phyloP scores from a whole-genome alignment of 2,888 invertebrate species.

The Idaea biselata region DNA sequence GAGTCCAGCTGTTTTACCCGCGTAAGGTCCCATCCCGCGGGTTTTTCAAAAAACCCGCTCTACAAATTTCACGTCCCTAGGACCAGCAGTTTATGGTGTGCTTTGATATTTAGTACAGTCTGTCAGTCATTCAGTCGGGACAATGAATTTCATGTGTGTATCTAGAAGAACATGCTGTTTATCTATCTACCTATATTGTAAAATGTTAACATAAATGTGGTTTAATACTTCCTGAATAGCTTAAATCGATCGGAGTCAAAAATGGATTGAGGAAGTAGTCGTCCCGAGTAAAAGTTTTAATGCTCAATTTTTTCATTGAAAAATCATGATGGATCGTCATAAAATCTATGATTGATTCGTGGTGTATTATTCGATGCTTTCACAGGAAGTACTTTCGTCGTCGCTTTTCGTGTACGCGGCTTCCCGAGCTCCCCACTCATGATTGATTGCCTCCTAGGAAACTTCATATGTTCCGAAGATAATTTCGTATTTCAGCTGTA shows the following conservation, averaged over 20 bases:
- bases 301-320: slow-evolving; percentile 62
- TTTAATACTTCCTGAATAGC: too few relatives aligned
- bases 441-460: slow-evolving; percentile 74
- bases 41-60: too few relatives aligned
- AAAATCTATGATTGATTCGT: slow-evolving; percentile 80
- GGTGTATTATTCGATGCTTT: slow-evolving; percentile 76
- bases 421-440: slow-evolving; percentile 65
- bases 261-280: neutral
- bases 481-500: slow-evolving; percentile 79
- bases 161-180: too few relatives aligned
- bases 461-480: slow-evolving; percentile 79
- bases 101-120: too few relatives aligned
- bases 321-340: slow-evolving; percentile 76
- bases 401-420: slow-evolving; percentile 67
- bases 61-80: too few relatives aligned
- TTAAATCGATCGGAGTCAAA: slow-evolving; percentile 24
- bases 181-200: too few relatives aligned
- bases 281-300: slow-evolving; percentile 19
- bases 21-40: too few relatives aligned
- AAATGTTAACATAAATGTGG: too few relatives aligned
- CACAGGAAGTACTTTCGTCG: slow-evolving; percentile 59
- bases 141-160: too few relatives aligned
- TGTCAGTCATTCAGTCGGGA: too few relatives aligned
- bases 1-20: too few relatives aligned
- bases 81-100: too few relatives aligned